Base-by-base conservation (phyloP, 2,888 invertebrate genomes). In the Ceraclea dissimilis region DNA sequence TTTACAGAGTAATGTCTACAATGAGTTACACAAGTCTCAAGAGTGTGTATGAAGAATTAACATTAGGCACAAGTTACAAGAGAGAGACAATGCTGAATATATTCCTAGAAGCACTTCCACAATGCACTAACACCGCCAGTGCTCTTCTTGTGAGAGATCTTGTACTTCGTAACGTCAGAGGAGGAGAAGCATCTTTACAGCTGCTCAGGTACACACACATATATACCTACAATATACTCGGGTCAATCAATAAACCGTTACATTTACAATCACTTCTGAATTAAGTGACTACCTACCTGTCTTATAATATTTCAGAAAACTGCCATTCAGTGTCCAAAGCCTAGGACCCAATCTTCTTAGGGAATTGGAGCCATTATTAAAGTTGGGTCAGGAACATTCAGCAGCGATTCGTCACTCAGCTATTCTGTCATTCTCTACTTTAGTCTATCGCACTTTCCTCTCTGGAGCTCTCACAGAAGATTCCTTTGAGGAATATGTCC, bases 21-120 rank as follows among this genome's bases (percentile, higher is more conserved):
- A 63, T 78, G 0, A 69, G 70, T 34, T 71, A 71, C 61, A 66
- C 70, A 0, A 70, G 71, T 0, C 63, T 79, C 1, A 67, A 67
- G 46, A 73, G 73, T 22, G 68, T 83, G 0, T 82, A 81, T 63
- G 73, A 77, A 4, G 80, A 81, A 60, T 70, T 83, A 20, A 79
- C 81, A 1, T 70, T 83, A 1, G 86, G 88, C 1, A 88, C 88
- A 2, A 87, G 87, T 62, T 87, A 87, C 64, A 82, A 84, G 22
- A 79, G 86, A 67, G 88, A 88, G 68, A 88, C 88, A 0, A 81
- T 85, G 20, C 78, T 84, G 48, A 87, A 87, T 65, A 83, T 88
- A 65, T 86, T 87, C 66, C 70, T 86, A 63, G 87, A 88, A 67
- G 79, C 85, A 1, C 73, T 88, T 31, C 87, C 88, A 0, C 82